Base-by-base conservation (phyloP, 2,113 vertebrate genomes). In the Podilymbus podiceps region DNA sequence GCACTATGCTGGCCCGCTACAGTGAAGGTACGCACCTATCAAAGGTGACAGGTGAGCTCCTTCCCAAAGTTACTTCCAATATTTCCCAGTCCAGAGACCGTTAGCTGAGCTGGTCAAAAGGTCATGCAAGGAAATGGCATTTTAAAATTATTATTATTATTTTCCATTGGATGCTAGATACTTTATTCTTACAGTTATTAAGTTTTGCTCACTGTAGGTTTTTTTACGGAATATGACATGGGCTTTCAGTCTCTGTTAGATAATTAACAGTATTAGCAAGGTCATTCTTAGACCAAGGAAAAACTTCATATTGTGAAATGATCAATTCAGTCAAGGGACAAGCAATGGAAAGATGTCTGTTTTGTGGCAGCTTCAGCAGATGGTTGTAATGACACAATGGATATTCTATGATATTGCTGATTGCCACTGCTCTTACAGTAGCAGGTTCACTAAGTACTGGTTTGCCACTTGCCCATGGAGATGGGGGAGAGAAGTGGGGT, bases 191-290 rank as follows among this genome's bases (percentile, higher is more conserved):
- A 93, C 42, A 95, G 88, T 88, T n/a, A 96, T 64, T 93, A 96
- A 78, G 63, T 90, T 97, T 95, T 94, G 67, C 50, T 95, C 63
- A 18, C 66, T 95, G 0, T 95, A 18, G 38, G 8, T 89, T 18
- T 46, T 88, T 73, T 59, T 10, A 88, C 85, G 78, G 60, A 89
- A 75, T 85, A 60, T 91, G 90, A 94, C 79, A 78, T 58, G 42
- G 49, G 79, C 92, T 97, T 96, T 89, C 95, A 95, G 89, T 87
- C 58, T 69, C 95, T 94, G 46, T 93, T 95, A 86, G 96, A 93
- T 96, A 96, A 96, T 91, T 97, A 97, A 96, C 75, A 90, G 86
- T 79, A 93, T 71, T 66, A 97, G 72, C 88, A 95, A 97, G 95
- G 95, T 97, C 89, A 88, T 97, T 93, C 47, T 83, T 82, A 91